A percentile compares a stretch with the other conserved stretches of the same genome.
phyloP scores from a whole-genome alignment of 1,140 invertebrate genomes.

The Eulimnadia texana region DNA sequence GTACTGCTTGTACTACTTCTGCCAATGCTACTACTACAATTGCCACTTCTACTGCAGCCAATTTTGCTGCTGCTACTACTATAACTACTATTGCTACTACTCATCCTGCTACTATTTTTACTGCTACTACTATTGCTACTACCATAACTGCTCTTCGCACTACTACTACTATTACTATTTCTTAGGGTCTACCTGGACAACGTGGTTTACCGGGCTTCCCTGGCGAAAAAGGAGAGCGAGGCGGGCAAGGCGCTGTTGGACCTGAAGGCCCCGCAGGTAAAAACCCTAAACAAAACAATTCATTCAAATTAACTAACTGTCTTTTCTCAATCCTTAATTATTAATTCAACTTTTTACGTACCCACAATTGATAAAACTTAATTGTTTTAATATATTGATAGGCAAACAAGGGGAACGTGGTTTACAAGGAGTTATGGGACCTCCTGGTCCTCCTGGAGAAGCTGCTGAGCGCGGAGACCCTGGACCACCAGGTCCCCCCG shows the following conservation, averaged over 20 bases:
- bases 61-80: no score
- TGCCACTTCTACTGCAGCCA: no score
- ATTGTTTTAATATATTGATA: no score
- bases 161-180: slow-evolving; percentile 1
- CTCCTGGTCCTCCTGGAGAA: slow-evolving; percentile 17
- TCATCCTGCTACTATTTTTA: no score
- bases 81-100: no score
- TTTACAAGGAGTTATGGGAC: slow-evolving; percentile 18
- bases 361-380: no score
- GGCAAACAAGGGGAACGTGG: slow-evolving; percentile 14
- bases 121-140: no score
- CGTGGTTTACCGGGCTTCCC: slow-evolving; percentile 46
- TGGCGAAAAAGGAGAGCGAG: slow-evolving; percentile 55
- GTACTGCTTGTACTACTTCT: no score
- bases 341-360: neutral
- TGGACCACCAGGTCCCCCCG: slow-evolving; percentile 21
- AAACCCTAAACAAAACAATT: neutral
- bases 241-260: slow-evolving; percentile 40
- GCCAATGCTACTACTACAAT: no score
- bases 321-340: neutral
- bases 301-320: neutral
- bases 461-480: slow-evolving; percentile 17
- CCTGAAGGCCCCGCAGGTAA: slow-evolving; percentile 45
- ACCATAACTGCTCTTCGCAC: no score
- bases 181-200: slow-evolving; percentile 48